phyloP scores from a whole-genome alignment of 53 echinoderm and acorn worm species.

The Actinopyga echinites region DNA sequence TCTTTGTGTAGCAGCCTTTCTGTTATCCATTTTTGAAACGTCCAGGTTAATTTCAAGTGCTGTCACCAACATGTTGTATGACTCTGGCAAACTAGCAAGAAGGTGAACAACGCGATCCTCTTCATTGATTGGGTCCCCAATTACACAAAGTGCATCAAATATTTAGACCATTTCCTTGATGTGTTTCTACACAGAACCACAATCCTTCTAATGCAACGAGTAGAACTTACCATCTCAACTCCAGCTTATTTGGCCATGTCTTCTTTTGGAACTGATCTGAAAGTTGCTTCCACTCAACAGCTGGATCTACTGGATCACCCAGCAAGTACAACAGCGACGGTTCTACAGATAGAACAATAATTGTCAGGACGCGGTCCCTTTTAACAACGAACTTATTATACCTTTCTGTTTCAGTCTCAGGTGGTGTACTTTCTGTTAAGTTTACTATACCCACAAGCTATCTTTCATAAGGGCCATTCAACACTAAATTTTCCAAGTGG shows the following conservation, averaged over 20 bases:
- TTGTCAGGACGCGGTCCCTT: too few relatives aligned
- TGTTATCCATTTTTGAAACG: background rate
- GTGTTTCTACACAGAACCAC: background rate
- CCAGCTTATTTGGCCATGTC: background rate
- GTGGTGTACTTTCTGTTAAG: background rate
- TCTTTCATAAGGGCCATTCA: slow-evolving; percentile 12
- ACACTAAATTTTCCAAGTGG: slow-evolving; percentile 2
- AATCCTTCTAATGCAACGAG: background rate
- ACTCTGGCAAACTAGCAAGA: background rate
- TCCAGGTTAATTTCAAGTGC: background rate
- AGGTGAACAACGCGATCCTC: background rate
- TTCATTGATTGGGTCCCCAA: slow-evolving; percentile 6
- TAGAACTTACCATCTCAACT: background rate
- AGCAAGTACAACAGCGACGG: too few relatives aligned
- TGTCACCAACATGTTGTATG: slow-evolving; percentile 1
- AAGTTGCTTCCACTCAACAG: background rate
- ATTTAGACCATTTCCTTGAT: background rate
- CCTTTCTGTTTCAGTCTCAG: too few relatives aligned
- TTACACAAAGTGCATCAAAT: background rate
- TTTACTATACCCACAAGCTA: slow-evolving; percentile 9
- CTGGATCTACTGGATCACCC: background rate
- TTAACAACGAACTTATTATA: too few relatives aligned
- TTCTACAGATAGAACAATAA: too few relatives aligned
- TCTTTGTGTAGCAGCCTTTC: too few relatives aligned
- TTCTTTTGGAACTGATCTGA: background rate